These are phyloP conservation scores for Pristionchus fissidentatus DNA, from an alignment of 2,888 invertebrate species.

Conservation along the genomic window DNA sequence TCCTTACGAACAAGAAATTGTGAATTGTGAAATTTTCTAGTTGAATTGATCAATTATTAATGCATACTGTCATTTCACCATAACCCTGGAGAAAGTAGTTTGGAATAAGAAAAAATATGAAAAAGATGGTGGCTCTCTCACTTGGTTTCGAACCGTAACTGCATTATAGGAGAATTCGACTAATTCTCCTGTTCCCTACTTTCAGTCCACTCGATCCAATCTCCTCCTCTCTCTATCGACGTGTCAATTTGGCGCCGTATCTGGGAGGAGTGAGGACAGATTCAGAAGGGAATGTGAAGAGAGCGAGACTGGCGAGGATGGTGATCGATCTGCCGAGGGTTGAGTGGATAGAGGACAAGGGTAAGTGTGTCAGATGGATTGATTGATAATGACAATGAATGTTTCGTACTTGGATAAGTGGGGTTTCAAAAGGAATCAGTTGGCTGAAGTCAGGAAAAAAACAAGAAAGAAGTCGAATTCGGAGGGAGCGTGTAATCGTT, in stretches of 20 bases:
- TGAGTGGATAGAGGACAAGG: conserved; percentile 13
- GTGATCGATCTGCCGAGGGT: conserved; percentile 35
- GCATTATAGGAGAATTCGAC: no score
- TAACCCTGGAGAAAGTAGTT: not conserved
- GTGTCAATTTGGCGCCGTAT: conserved; percentile 2
- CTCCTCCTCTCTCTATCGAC: conserved; percentile 20
- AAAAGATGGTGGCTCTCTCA: no score
- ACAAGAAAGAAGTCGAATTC: no score
- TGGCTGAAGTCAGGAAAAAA: no score
- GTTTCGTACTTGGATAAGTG: no score
- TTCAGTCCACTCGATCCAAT: conserved; percentile 22
- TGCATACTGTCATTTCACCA: not conserved
- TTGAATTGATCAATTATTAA: no score
- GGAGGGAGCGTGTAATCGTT: not conserved
- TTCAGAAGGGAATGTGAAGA: not conserved
- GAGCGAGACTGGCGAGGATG: conserved; percentile 41
- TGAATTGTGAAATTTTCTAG: no score
- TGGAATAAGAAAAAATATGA: no score
- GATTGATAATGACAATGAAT: not conserved
- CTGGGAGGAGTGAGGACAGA: not conserved
- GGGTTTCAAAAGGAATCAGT: no score
- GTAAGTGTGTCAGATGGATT: not conserved
- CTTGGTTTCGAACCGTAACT: no score
- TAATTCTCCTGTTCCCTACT: no score
- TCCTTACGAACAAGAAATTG: no score